Conservation (phyloP, 2,797 vertebrate species). For the Sorex maritimensis region DNA sequence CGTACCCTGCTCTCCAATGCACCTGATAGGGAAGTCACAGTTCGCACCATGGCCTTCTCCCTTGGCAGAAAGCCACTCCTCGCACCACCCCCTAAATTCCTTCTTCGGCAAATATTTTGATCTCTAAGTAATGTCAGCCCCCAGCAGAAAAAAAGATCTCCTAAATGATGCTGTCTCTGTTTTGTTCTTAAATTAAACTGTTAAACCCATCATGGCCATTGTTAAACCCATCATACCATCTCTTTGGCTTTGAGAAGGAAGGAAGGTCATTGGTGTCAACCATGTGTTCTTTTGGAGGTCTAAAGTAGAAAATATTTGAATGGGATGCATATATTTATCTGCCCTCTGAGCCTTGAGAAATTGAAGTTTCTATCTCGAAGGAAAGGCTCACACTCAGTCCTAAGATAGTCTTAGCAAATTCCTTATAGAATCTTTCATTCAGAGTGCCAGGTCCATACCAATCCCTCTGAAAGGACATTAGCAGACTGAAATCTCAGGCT, state of each 20-base stretch:
- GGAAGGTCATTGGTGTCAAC: background rate
- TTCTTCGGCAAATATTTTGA: conserved; percentile 65
- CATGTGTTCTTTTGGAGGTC: too few relatives aligned
- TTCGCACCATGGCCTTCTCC: background rate
- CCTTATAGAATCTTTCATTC: background rate
- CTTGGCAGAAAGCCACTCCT: background rate
- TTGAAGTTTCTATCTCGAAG: background rate
- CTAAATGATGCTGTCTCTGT: background rate
- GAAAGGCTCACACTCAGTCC: background rate
- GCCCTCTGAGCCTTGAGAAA: conserved; percentile 30
- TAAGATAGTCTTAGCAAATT: conserved; percentile 9
- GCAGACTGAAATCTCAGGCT: too few relatives aligned
- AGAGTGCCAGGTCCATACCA: background rate
- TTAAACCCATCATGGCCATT: background rate
- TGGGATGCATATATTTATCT: background rate
- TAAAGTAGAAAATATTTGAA: background rate
- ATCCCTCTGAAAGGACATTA: background rate
- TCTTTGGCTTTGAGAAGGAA: conserved; percentile 2
- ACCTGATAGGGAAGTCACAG: background rate
- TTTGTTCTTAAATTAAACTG: conserved; percentile 8
- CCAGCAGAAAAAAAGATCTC: background rate
- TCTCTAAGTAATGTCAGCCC: conserved; percentile 13
- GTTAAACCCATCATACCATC: too few relatives aligned
- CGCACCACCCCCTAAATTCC: background rate
- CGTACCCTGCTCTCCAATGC: rapidly evolving